Conservation (phyloP, 2,113 vertebrate species). For the Colossoma macropomum region DNA sequence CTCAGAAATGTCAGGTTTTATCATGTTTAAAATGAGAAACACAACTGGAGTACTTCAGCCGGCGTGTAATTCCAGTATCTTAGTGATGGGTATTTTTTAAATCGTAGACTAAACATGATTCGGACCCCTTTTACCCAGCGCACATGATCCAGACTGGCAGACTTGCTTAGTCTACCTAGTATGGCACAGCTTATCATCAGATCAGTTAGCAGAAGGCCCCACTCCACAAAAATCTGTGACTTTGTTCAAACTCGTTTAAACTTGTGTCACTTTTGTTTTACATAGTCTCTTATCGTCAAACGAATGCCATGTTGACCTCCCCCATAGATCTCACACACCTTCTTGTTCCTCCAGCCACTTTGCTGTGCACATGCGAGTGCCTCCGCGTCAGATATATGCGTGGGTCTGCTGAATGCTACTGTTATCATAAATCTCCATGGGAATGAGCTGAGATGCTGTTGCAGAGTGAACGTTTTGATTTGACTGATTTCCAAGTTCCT, state of each 20-base stretch:
- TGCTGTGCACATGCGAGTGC: not conserved
- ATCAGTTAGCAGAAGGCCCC: conserved; percentile 12
- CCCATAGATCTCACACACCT: not conserved
- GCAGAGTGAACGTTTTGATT: not conserved
- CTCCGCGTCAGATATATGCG: not conserved
- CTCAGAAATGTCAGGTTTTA: no score
- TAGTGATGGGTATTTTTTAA: not conserved
- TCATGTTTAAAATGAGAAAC: no score
- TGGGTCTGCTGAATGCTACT: not conserved
- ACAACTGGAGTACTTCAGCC: no score
- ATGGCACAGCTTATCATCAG: not conserved
- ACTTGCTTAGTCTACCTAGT: conserved; percentile 11
- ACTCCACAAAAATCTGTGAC: no score
- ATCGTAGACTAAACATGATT: not conserved
- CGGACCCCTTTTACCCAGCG: not conserved
- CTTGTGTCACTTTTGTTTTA: not conserved
- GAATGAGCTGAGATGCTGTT: not conserved
- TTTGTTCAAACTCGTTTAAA: not conserved
- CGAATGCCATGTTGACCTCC: not conserved
- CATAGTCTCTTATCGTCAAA: not conserved
- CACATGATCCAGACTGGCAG: not conserved
- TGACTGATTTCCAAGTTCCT: not conserved
- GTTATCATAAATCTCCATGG: not conserved
- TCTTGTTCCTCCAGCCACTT: not conserved
- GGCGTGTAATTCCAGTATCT: not conserved